A percentile compares a stretch with the other conserved stretches of the same genome.
These are phyloP conservation scores for Spialia ferax DNA, from an alignment of 2,888 invertebrate genomes.

Conservation along the genomic window DNA sequence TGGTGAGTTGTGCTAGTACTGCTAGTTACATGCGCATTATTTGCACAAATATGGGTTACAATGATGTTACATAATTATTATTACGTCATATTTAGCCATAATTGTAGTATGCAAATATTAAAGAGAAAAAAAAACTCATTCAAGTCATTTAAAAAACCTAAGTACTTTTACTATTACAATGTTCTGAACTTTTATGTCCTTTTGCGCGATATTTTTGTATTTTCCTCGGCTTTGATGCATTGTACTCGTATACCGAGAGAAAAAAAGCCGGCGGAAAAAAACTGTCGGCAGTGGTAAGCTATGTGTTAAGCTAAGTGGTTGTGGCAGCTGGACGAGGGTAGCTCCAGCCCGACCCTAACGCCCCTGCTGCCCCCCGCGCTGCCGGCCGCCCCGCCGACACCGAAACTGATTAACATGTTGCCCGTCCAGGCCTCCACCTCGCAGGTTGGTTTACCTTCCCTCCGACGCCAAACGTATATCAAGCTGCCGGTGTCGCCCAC, in stretches of 20 bases:
- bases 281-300: neutral
- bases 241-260: too few relatives aligned
- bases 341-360: constrained; percentile 64
- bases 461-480: constrained; percentile 23
- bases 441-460: constrained; percentile 60
- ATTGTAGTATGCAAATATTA: too few relatives aligned
- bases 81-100: too few relatives aligned
- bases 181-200: too few relatives aligned
- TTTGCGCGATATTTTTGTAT: too few relatives aligned
- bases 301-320: constrained; percentile 48
- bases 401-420: constrained; percentile 58
- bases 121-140: too few relatives aligned
- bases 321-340: constrained; percentile 61
- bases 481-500: constrained; percentile 6
- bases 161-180: neutral
- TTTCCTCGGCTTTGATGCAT: too few relatives aligned
- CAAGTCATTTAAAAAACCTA: neutral
- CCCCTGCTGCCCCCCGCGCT: constrained; percentile 67
- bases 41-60: too few relatives aligned
- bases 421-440: constrained; percentile 55
- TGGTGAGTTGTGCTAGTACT: too few relatives aligned
- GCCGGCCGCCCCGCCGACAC: constrained; percentile 55
- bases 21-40: too few relatives aligned
- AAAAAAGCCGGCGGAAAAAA: too few relatives aligned
- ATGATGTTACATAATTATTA: too few relatives aligned